Conservation (phyloP, 2,888 invertebrate genomes). For the Andrena marginata region DNA sequence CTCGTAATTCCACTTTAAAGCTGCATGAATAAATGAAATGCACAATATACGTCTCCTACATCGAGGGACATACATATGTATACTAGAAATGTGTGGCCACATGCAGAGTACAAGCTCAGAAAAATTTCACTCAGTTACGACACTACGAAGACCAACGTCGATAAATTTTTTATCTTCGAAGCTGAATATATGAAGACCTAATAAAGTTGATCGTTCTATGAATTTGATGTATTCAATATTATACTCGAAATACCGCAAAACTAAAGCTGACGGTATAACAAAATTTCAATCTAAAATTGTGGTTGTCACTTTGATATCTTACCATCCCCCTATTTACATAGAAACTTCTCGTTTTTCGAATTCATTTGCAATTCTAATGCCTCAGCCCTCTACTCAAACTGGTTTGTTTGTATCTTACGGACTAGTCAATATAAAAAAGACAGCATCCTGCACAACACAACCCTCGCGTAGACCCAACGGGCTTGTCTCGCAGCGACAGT, state of each 20-base stretch:
- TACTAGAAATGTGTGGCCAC: conserved; percentile 2
- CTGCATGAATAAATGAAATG: conserved; percentile 23
- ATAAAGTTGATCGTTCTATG: neutral
- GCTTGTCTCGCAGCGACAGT: conserved; percentile 12
- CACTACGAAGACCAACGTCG: neutral
- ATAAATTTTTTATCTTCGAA: conserved; percentile 17
- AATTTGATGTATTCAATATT: too few species aligned
- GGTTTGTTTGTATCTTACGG: too few species aligned
- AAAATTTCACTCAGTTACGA: conserved; percentile 18
- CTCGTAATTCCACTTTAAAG: neutral
- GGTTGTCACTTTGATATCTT: too few species aligned
- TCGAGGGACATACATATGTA: neutral
- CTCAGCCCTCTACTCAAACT: too few species aligned
- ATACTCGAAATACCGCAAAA: neutral
- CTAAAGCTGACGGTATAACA: neutral
- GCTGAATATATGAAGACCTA: neutral
- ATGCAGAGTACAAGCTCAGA: neutral
- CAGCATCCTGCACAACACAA: too few species aligned
- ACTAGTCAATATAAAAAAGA: too few species aligned
- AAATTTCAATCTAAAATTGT: neutral
- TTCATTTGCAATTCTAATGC: too few species aligned
- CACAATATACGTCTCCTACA: neutral
- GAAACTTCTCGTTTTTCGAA: too few species aligned
- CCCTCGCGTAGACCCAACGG: neutral
- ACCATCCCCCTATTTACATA: too few species aligned